Evolutionary conservation across 2,113 vertebrate species (phyloP).

Genomic region (Blennius ocellaris): DNA sequence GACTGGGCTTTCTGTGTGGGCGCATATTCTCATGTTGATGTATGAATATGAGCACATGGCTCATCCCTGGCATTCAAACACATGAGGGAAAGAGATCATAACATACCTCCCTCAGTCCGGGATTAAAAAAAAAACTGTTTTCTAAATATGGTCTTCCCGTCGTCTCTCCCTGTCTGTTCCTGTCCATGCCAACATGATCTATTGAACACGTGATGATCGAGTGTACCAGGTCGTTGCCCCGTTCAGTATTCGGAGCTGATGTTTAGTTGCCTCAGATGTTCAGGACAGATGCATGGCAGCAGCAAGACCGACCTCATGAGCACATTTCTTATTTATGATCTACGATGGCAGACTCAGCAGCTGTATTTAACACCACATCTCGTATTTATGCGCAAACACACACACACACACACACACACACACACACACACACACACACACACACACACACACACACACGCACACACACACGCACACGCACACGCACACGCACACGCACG

Average conservation of each 20-base stretch:
- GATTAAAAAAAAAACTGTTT: background rate
- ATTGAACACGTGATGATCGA: conserved; percentile 2
- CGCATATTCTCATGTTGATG: conserved; percentile 4
- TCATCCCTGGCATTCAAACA: conserved; percentile 17
- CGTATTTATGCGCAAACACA: conserved; percentile 10
- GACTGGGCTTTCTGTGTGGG: conserved; percentile 26
- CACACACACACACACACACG: too few relatives aligned
- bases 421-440: background rate
- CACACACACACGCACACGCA: too few relatives aligned
- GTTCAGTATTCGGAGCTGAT: conserved; percentile 9
- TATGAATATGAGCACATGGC: conserved; percentile 18
- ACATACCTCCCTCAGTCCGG: conserved; percentile 14
- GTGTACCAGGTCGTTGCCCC: conserved; percentile 4
- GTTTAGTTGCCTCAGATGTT: conserved; percentile 13
- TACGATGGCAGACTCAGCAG: conserved; percentile 31
- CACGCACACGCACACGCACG: too few relatives aligned
- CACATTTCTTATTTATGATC: conserved; percentile 67
- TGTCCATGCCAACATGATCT: conserved; percentile 21
- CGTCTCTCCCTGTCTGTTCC: background rate
- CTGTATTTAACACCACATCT: conserved; percentile 37
- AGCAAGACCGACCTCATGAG: conserved; percentile 13
- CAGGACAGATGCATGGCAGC: conserved; percentile 46
- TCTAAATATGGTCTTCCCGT: too few relatives aligned
- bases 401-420: conserved; percentile 8
- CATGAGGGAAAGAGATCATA: conserved; percentile 30